These are phyloP conservation scores for Epinephelus lanceolatus DNA, from an alignment of 2,113 vertebrate species.

Conservation along the genomic window DNA sequence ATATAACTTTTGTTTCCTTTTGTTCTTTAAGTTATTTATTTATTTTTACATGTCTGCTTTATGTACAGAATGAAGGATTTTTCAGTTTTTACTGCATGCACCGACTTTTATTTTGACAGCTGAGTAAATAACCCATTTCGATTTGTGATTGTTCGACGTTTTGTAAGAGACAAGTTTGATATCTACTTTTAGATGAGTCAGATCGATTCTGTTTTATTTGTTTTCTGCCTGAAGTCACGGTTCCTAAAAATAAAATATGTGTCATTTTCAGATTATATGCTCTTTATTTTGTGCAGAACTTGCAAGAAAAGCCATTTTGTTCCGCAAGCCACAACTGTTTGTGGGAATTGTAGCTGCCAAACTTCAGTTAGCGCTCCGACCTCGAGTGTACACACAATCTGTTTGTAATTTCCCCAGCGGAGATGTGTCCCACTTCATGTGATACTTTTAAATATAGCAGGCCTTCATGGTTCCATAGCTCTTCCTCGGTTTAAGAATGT, in stretches of 20 bases:
- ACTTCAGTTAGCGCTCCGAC: constrained; percentile 36
- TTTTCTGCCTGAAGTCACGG: constrained; percentile 16
- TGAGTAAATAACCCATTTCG: constrained; percentile 41
- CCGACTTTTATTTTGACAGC: constrained; percentile 50
- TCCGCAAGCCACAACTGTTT: constrained; percentile 37
- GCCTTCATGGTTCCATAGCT: constrained; percentile 45
- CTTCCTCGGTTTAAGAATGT: constrained; percentile 12
- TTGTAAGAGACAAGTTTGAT: constrained; percentile 62
- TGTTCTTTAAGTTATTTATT: constrained; percentile 87
- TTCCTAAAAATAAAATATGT: constrained; percentile 70
- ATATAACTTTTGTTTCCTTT: constrained; percentile 61
- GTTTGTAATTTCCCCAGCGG: constrained; percentile 37
- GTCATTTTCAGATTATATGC: constrained; percentile 44
- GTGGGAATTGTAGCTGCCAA: constrained; percentile 31
- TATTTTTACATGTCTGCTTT: constrained; percentile 77
- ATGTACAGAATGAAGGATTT: constrained; percentile 71
- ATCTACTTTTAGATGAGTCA: constrained; percentile 33
- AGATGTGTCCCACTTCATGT: constrained; percentile 36
- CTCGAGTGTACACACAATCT: constrained; percentile 29
- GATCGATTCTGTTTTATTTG: constrained; percentile 32
- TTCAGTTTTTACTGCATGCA: constrained; percentile 59
- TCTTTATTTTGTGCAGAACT: constrained; percentile 41
- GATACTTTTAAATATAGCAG: constrained; percentile 50
- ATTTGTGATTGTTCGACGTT: constrained; percentile 19
- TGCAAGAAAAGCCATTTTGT: constrained; percentile 46